Evolutionary conservation across 2,888 invertebrate species (phyloP).

Genomic region (Scaptodrosophila latifasciaeformis): DNA sequence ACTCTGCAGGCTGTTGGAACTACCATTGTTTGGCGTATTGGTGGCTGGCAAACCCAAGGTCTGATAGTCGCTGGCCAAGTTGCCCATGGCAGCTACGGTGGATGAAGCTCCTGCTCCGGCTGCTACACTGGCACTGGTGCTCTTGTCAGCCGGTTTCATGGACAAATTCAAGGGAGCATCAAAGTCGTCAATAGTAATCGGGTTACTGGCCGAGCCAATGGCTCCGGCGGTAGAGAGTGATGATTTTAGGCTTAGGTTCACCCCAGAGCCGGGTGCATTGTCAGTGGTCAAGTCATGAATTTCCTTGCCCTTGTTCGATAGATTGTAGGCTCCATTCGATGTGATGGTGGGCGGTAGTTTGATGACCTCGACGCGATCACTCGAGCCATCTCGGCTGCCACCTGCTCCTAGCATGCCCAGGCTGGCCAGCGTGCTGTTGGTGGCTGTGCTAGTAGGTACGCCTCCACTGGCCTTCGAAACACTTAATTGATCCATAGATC

Average conservation of each 20-base stretch:
- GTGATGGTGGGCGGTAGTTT: slow-evolving; percentile 83
- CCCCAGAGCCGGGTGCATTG: slow-evolving; percentile 59
- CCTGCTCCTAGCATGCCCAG: background rate
- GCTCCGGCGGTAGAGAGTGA: slow-evolving; percentile 42
- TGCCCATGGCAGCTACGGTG: slow-evolving; percentile 23
- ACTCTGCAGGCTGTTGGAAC: slow-evolving; percentile 73
- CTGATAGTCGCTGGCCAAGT: slow-evolving; percentile 46
- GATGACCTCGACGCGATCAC: slow-evolving; percentile 88
- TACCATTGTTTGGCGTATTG: background rate
- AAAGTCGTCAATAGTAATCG: slow-evolving; percentile 77
- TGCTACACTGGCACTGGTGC: slow-evolving; percentile 24
- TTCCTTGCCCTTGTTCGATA: slow-evolving; percentile 73
- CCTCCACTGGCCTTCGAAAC: slow-evolving; percentile 41
- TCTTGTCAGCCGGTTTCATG: slow-evolving; percentile 80
- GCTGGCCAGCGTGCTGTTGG: slow-evolving; percentile 4
- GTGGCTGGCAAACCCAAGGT: slow-evolving; percentile 14
- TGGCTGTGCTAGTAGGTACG: slow-evolving; percentile 29
- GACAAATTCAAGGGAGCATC: slow-evolving; percentile 90
- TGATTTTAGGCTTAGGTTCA: slow-evolving; percentile 74
- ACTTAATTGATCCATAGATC: slow-evolving; percentile 43
- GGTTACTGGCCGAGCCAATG: slow-evolving; percentile 70
- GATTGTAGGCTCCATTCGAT: slow-evolving; percentile 76
- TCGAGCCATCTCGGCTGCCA: slow-evolving; percentile 33
- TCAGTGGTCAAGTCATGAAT: slow-evolving; percentile 70
- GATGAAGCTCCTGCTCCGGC: slow-evolving; percentile 11